Evolutionary conservation across 1,140 invertebrate genomes (phyloP), one percentile per base, ranked within the genome.

Genomic region (Sitophilus oryzae): DNA sequence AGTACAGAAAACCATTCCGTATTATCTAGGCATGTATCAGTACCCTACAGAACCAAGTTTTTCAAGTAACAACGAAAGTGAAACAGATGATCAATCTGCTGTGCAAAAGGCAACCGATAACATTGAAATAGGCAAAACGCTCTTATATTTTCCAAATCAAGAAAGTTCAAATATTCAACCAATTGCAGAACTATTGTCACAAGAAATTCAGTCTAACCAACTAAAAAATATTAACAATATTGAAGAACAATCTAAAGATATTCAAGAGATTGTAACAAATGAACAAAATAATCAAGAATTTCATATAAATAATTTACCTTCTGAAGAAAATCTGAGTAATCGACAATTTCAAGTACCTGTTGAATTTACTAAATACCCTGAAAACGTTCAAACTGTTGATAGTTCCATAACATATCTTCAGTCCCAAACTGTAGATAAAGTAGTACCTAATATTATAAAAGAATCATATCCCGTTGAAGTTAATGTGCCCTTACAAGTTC

Each of bases 321-420:
- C 71, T 81, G 0, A 78, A 81, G 63, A 80, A 79, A 62, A 36
- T 80, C 0, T 71, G 80, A 2, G 79, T 81, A 62, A 80, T n/a
- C n/a, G 77, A 62, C 76, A 77, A 0, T 46, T 70, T 9, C 65
- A 66, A 10, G 56, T 65, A 14, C 67, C 68, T 1, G 68, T 77
- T 6, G 73, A 73, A 48, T 68, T 80, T 2, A 80, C 79, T 8
- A 79, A 79, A 60, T 70, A 76, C 16, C 61, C 79, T 2, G 76
- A 81, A 52, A 78, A 75, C 37, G 79, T 77, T 5, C 78, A 78
- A 59, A 72, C 75, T 1, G 70, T 81, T 0, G 73, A 82, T 52
- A 71, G 79, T 10, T 74, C 74, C 1, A 71, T 75, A 22, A 73
- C 74, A 0, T 72, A 75, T 18, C 75, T 74, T 1, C 71, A 77